These are phyloP conservation scores for Sebastes umbrosus DNA, from an alignment of 2,797 vertebrate genomes.

Conservation along the genomic window DNA sequence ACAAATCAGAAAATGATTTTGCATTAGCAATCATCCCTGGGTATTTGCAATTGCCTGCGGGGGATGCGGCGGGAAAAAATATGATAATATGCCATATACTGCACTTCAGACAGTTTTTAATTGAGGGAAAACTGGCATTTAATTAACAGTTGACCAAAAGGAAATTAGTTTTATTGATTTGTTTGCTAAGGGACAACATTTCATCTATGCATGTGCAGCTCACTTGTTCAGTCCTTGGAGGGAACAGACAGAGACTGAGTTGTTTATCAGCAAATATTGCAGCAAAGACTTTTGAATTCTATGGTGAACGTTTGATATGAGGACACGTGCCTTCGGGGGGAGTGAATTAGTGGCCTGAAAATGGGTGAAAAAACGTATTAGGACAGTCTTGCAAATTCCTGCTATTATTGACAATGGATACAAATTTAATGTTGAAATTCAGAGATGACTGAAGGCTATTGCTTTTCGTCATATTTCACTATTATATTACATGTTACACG, in stretches of 20 bases:
- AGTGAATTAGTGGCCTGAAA: neutral
- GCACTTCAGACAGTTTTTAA: constrained; percentile 74
- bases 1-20: constrained; percentile 72
- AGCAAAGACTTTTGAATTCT: constrained; percentile 36
- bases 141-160: constrained; percentile 83
- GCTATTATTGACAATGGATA: neutral
- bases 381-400: neutral
- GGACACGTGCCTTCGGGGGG: constrained; percentile 1
- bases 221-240: constrained; percentile 41
- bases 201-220: constrained; percentile 51
- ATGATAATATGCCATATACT: constrained; percentile 71
- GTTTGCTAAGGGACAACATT: constrained; percentile 74
- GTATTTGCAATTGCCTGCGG: constrained; percentile 44
- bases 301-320: constrained; percentile 18
- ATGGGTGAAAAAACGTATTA: neutral
- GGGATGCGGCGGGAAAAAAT: constrained; percentile 51
- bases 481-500: neutral
- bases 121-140: constrained; percentile 78
- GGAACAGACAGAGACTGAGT: constrained; percentile 39
- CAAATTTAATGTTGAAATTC: neutral
- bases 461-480: neutral
- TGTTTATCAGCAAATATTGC: constrained; percentile 67
- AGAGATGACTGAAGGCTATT: neutral
- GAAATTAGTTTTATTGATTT: constrained; percentile 84
- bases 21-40: constrained; percentile 61